Evolutionary conservation across 2,888 invertebrate genomes (phyloP), one percentile per base, ranked within the genome.

Genomic region (Polietes domitor): DNA sequence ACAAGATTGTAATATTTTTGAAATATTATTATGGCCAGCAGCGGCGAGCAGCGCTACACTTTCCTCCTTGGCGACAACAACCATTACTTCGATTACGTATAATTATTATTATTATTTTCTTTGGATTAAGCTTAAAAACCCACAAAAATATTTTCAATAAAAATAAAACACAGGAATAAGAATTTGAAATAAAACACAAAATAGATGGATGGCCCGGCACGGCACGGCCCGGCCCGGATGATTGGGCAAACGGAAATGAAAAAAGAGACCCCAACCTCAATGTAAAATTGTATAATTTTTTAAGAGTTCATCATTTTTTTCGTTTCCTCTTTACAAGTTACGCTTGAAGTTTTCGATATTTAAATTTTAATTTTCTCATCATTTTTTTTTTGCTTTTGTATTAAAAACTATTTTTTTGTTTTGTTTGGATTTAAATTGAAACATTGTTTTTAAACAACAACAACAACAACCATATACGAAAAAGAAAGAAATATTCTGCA

Each of bases 61-160:
- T n/a, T n/a, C n/a, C n/a, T n/a, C n/a, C n/a, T n/a, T n/a, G 15
- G 61, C 61, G 32, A 61, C 63, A 43, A 53, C 47, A 37, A 61
- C 58, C 75, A 21, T 77, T 80, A 78, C 85, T 87, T 85, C 82
- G 83, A 85, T 86, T 85, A 86, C 82, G 85, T 50, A 47, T 71
- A 50, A 37, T 53, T 71, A 53, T 12, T 71, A 24, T 28, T 47
- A 50, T 47, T 71, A 58, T 47, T 63, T 47, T 65, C 43, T 68
- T 68, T 68, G 68, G 24, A 68, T 68, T 68, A 68, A 68, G 68
- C 68, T 41, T 68, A 68, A 68, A 68, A 68, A 65, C 2, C 9
- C n/a, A 28, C 32, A 17, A 32, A 61, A 28, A 17, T 6, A 28
- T 32, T 37, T 37, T 28, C 28, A n/a, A 37, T 9, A 61, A 65